Base-by-base conservation (phyloP, 2,113 vertebrate genomes). In the Plectropomus leopardus region DNA sequence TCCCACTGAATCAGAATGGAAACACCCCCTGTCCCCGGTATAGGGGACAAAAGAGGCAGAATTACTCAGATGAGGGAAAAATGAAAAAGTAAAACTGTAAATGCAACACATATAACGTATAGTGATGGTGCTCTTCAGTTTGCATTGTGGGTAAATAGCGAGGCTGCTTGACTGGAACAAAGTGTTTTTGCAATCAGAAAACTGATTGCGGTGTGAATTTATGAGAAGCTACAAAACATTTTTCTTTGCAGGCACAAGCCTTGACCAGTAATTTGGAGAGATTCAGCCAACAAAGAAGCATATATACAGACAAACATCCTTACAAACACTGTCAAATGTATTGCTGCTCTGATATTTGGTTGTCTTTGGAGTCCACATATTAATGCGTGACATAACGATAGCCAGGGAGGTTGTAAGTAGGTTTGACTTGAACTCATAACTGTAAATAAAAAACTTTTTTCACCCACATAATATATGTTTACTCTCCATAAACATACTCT, bases 1-100 rank as follows among this genome's bases (percentile, higher is more conserved):
- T 86, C 74, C 70, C 68, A 61, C 78, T 61, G 77, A 87, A 86
- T 69, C 73, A 63, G 42, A 58, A 87, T 24, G 72, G 81, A 83
- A 82, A 88, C 66, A 67, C 51, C 61, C 26, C 48, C 23, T 19
- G 17, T 70, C 68, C 50, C 17, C 9, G 36, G 58, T 63, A 67
- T 32, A 23, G 53, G 65, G 50, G 67, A 82, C 68, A 84, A 80
- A 73, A 53, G 40, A 63, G 48, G 51, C 65, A 19, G 15, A 76
- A 72, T 40, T 4, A 50, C 51, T 26, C 7, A 7, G 45, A 44
- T 48, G 48, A 55, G 58, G 44, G 69, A 0, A 21, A 61, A 36
- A 71, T 28, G 36, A 53, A 48, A 60, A 50, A 1, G 8, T 13
- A 9, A 15, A 4, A n/a, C 26, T 23, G 45, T 45, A 60, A 75